Percentiles rank a stretch among this genome's conserved stretches.
These are phyloP conservation scores for Fistularia tabacaria DNA, from an alignment of 2,797 vertebrate genomes.

Conservation along the genomic window DNA sequence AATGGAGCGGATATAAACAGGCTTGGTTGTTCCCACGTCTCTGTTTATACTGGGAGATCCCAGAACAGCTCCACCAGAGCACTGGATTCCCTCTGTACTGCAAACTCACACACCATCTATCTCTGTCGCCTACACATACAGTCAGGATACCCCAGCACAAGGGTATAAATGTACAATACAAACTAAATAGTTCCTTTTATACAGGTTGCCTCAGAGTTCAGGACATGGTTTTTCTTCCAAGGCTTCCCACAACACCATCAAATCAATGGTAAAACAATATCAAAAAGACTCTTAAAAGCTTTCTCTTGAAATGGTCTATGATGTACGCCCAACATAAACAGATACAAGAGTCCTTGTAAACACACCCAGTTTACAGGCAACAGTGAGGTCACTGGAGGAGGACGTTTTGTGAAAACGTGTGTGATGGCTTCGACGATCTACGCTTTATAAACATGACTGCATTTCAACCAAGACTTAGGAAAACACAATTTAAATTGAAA, in stretches of 20 bases:
- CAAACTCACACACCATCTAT: conserved; percentile 61
- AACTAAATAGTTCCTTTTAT: no score
- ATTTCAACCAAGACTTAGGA: no score
- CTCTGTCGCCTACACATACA: conserved; percentile 40
- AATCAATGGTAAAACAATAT: conserved; percentile 37
- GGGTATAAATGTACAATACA: no score
- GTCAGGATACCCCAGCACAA: neutral
- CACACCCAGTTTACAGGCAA: conserved; percentile 58
- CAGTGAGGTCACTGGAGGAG: conserved; percentile 33
- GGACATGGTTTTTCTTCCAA: no score
- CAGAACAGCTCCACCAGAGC: conserved; percentile 61
- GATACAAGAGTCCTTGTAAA: conserved; percentile 55
- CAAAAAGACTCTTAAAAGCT: conserved; percentile 36
- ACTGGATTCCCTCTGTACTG: conserved; percentile 61
- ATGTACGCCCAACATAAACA: conserved; percentile 67
- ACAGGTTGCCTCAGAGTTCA: no score
- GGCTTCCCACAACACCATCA: conserved; percentile 14
- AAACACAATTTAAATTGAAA: no score
- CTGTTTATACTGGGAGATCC: conserved; percentile 76
- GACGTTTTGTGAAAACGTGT: conserved; percentile 10
- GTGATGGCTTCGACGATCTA: no score
- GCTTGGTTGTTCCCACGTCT: conserved; percentile 77
- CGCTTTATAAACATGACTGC: no score
- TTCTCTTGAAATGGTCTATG: conserved; percentile 56
- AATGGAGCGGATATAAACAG: conserved; percentile 77